Evolutionary conservation across 2,797 vertebrate species (phyloP).

Genomic region (Lemur catta): DNA sequence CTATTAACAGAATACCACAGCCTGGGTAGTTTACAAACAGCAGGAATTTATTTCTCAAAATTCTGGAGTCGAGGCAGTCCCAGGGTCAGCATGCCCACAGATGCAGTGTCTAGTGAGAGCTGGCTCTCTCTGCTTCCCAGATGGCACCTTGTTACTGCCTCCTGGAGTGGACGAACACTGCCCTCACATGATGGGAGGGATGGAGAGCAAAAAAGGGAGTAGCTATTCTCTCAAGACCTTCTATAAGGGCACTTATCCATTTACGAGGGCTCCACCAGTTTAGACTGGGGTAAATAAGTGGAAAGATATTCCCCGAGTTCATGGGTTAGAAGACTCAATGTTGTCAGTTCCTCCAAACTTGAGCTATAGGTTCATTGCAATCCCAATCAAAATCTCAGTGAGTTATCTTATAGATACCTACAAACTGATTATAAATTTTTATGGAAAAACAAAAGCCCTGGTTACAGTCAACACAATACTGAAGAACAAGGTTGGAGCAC

Average conservation of each 20-base stretch:
- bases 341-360: background rate
- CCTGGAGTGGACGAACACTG: background rate
- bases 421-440: background rate
- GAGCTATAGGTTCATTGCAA: background rate
- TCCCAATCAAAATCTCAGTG: background rate
- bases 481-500: background rate
- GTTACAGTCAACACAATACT: background rate
- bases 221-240: background rate
- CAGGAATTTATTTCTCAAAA: background rate
- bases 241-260: background rate
- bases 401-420: constrained; percentile 9
- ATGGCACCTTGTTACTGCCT: background rate
- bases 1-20: background rate
- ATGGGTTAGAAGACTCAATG: background rate
- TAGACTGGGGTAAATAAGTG: background rate
- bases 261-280: background rate
- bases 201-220: background rate
- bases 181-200: background rate
- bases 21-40: background rate
- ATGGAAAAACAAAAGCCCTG: background rate
- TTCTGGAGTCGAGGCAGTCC: background rate
- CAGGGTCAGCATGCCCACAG: background rate
- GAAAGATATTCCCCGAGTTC: background rate
- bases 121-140: background rate
- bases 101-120: background rate